Conservation (phyloP, 1,140 invertebrate genomes). For the Drosophila busckii region DNA sequence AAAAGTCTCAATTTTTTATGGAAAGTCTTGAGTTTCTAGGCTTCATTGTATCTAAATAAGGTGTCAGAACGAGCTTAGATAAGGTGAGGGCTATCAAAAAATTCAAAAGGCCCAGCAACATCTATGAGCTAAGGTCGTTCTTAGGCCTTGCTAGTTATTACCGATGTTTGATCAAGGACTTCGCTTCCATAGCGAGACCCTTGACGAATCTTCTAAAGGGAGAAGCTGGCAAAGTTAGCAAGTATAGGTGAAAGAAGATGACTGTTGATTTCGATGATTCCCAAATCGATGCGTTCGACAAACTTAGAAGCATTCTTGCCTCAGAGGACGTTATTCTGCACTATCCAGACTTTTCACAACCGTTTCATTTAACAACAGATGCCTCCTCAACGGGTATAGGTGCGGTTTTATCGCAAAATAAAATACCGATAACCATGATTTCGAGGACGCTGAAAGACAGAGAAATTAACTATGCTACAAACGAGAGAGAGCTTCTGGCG, state of each 20-base stretch:
- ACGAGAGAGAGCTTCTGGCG: background rate
- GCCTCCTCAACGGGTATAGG: background rate
- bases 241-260: no score
- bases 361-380: conserved; percentile 3
- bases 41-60: no score
- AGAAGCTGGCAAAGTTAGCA: no score
- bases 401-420: background rate
- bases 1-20: background rate
- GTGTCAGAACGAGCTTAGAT: no score
- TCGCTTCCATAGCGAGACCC: no score
- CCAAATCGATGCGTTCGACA: background rate
- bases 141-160: background rate
- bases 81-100: no score
- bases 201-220: no score
- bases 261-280: no score
- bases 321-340: background rate
- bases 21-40: background rate
- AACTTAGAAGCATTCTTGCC: background rate
- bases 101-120: no score
- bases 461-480: conserved; percentile 1
- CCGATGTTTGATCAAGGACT: no score
- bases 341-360: background rate
- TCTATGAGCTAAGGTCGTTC: background rate
- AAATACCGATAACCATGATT: background rate
- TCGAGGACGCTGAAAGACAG: conserved; percentile 4